Base-by-base conservation (phyloP, 2,113 vertebrate species). In the Limnothrissa miodon region DNA sequence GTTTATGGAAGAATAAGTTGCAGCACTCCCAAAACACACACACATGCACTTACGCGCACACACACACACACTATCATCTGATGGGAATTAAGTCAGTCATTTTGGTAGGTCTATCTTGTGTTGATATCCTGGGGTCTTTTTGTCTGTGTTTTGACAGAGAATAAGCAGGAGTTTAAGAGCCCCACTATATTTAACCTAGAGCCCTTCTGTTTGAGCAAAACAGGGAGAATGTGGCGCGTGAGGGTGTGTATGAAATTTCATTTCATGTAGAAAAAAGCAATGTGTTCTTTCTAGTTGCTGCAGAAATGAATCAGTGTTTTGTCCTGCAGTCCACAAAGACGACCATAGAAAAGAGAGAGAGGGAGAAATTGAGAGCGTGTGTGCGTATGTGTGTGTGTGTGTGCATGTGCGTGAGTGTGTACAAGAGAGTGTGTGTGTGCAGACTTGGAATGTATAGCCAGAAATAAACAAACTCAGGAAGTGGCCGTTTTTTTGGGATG, bases 261-360 rank as follows among this genome's bases (percentile, higher is more conserved):
- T 70, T 70, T 74, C 66, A 74, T 74, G 66, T 36, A 74, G 33
- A 74, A 36, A 70, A 74, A 29, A 74, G 66, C 66, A 13, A 33
- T 36, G 66, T 74, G 66, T 74, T 74, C 66, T 74, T 13, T 74
- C 29, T 15, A 74, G 66, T 74, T 74, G 85, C 29, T 74, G 86
- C 83, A 86, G 79, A 66, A 86, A 92, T 94, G 93, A 94, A 95
- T 93, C 92, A 86, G 90, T 91, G 92, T 93, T 92, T 92, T 95
- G 93, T 93, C 89, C 89, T 85, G 87, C 87, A 84, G 89, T 88
- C 82, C 90, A 94, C 94, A 94, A 94, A 94, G 93, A 89, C 89
- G 88, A 90, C 90, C 87, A 93, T 92, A 93, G 93, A 93, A 91
- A 0, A 48, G 80, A 86, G 46, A 80, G 39, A 51, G 82, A 80